phyloP scores from a whole-genome alignment of 2,888 invertebrate genomes.

The Microctonus aethiopoides region DNA sequence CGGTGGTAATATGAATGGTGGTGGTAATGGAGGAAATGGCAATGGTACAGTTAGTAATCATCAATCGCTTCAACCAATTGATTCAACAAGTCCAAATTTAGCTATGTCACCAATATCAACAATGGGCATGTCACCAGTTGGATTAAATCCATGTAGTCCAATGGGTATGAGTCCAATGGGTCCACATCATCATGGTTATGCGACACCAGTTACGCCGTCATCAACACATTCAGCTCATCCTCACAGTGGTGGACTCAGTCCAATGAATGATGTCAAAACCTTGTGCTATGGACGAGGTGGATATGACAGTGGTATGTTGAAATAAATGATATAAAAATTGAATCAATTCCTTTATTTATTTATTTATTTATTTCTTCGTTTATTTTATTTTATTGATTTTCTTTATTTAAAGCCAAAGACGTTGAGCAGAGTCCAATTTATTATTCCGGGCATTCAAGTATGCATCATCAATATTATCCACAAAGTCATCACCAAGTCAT shows the following conservation, averaged over 20 bases:
- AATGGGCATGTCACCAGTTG: conserved; percentile 63
- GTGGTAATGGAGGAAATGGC: conserved; percentile 45
- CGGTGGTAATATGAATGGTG: conserved; percentile 33
- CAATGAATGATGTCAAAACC: conserved; percentile 62
- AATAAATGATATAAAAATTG: background rate
- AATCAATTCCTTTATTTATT: background rate
- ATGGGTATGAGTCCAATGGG: conserved; percentile 63
- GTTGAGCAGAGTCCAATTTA: conserved; percentile 60
- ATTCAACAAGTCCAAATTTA: conserved; percentile 60
- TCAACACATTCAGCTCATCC: conserved; percentile 59
- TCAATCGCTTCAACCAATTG: conserved; percentile 57
- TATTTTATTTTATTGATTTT: too few species aligned
- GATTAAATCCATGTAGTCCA: conserved; percentile 58
- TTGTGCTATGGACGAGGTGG: conserved; percentile 59
- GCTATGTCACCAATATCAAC: conserved; percentile 62
- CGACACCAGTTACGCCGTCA: conserved; percentile 61
- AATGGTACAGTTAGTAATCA: conserved; percentile 49
- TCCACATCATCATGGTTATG: conserved; percentile 61
- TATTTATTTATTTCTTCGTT: background rate
- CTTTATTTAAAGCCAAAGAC: conserved; percentile 58
- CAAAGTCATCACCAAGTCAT: conserved; percentile 61
- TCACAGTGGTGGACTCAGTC: conserved; percentile 58
- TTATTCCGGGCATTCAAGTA: conserved; percentile 61
- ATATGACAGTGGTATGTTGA: conserved; percentile 56
- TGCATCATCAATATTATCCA: conserved; percentile 64